phyloP scores from a whole-genome alignment of 2,113 vertebrate species.

The Rhinolophus ferrumequinum region DNA sequence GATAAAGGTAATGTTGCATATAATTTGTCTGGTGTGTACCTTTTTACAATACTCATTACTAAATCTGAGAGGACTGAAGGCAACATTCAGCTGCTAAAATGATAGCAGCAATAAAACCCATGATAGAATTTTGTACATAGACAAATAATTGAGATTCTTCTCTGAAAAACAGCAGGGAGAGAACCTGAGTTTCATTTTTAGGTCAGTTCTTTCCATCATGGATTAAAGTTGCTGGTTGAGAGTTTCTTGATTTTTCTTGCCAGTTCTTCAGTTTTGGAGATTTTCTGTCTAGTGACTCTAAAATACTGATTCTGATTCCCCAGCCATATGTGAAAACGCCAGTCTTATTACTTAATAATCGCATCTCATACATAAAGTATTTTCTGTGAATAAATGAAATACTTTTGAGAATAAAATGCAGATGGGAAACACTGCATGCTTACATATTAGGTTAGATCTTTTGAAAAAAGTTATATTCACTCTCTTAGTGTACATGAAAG shows the following conservation, averaged over 20 bases:
- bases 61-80: not conserved
- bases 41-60: not conserved
- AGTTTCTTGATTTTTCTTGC: constrained; percentile 55
- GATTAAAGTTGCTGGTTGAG: constrained; percentile 17
- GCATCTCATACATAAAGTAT: constrained; percentile 68
- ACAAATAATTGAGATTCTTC: not conserved
- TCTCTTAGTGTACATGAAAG: constrained; percentile 28
- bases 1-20: constrained; percentile 89
- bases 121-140: not conserved
- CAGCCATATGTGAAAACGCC: constrained; percentile 42
- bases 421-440: constrained; percentile 42
- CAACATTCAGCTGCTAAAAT: not conserved
- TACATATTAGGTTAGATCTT: constrained; percentile 51
- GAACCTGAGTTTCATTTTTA: constrained; percentile 49
- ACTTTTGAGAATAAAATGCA: constrained; percentile 67
- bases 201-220: not conserved
- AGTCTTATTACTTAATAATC: constrained; percentile 73
- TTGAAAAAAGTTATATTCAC: constrained; percentile 19
- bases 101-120: not conserved
- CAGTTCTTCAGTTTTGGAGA: constrained; percentile 45
- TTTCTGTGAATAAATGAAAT: constrained; percentile 72
- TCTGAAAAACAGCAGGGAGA: constrained; percentile 7
- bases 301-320: constrained; percentile 60
- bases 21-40: not conserved
- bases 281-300: constrained; percentile 40